Conservation (phyloP, 2,113 vertebrate species). For the Melanerpes formicivorus region DNA sequence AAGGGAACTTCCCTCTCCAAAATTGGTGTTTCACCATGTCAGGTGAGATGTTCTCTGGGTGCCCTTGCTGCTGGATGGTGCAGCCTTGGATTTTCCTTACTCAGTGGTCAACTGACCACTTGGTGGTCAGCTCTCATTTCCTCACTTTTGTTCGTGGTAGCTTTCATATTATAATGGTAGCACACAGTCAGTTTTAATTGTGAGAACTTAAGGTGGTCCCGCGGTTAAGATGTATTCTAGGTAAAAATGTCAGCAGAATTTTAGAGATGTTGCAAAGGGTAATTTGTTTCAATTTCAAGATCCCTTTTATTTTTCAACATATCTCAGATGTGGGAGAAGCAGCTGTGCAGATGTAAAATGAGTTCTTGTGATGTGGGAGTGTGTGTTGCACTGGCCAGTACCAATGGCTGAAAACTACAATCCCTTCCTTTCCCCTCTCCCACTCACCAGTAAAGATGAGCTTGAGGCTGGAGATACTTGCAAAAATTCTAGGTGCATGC, state of each 20-base stretch:
- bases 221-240: not conserved
- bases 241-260: not conserved
- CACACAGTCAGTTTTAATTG: not conserved
- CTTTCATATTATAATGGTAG: not conserved
- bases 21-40: not conserved
- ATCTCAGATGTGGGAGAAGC: not conserved
- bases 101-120: not conserved
- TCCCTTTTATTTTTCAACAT: not conserved
- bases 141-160: not conserved
- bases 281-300: not conserved
- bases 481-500: rapidly evolving
- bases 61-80: rapidly evolving
- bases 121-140: not conserved
- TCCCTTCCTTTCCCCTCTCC: not conserved
- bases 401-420: not conserved
- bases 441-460: not conserved
- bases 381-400: not conserved
- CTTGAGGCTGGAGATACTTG: not conserved
- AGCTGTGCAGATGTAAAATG: not conserved
- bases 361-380: not conserved
- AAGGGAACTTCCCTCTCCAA: not conserved
- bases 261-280: not conserved
- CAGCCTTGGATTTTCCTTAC: not conserved
- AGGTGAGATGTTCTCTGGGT: not conserved
- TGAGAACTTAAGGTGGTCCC: not conserved